These are phyloP conservation scores for Corythornis cristatus DNA, from an alignment of 2,113 vertebrate genomes.

Conservation along the genomic window DNA sequence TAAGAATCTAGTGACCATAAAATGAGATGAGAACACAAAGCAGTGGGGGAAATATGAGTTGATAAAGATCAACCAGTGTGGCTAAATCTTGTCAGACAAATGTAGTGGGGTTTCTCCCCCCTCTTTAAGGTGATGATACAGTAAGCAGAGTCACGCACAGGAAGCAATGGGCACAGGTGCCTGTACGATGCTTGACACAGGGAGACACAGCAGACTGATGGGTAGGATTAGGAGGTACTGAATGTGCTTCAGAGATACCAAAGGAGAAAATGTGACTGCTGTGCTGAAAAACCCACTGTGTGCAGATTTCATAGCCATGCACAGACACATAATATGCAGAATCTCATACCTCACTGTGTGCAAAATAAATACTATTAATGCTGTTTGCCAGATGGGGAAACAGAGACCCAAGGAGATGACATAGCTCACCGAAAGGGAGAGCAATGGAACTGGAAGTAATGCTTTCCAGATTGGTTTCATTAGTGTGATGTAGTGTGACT, in stretches of 20 bases:
- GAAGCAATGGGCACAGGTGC: not conserved
- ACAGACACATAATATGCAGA: not conserved
- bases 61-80: not conserved
- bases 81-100: not conserved
- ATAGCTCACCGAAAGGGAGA: not conserved
- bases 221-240: not conserved
- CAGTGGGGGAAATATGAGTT: not conserved
- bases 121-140: not conserved
- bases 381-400: not conserved
- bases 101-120: not conserved
- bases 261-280: not conserved
- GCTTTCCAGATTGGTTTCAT: not conserved
- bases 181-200: not conserved
- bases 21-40: not conserved
- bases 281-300: not conserved
- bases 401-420: not conserved
- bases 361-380: not conserved
- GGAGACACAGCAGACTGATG: not conserved
- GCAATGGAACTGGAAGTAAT: not conserved
- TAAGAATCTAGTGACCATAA: not conserved
- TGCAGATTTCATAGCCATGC: not conserved
- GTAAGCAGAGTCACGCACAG: not conserved
- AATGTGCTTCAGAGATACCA: not conserved
- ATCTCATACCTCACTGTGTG: not conserved
- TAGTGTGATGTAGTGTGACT: not conserved